Base-by-base conservation (phyloP, 2,113 vertebrate species). In the Hiodon alosoides region DNA sequence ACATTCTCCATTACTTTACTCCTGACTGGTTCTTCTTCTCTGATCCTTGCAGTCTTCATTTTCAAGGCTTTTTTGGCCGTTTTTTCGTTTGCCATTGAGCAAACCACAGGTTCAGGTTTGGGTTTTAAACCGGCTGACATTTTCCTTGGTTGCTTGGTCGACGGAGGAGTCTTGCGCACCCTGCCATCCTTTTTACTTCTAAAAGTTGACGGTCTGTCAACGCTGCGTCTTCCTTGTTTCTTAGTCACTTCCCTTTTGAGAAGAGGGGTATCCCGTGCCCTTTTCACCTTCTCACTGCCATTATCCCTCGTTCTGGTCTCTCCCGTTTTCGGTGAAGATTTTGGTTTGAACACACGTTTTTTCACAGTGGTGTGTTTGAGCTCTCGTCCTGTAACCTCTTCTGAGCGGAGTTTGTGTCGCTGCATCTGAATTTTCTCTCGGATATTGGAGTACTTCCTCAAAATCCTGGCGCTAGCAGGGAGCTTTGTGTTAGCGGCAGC, bases 381-480 rank as follows among this genome's bases (percentile, higher is more conserved):
- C 10, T 74, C 77, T 81, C 83, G 81, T 2, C 87, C 86, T 0
- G 81, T 81, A 70, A 86, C 85, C 53, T 89, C 86, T 10, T 85
- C 86, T 62, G 89, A 82, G 70, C 87, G 78, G 54, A 85, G 82
- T 16, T 84, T 71, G 5, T 88, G 91, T 7, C 94, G 93, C 78
- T 95, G 93, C 76, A 90, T 94, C 83, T 94, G 91, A 84, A 96
- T 90, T 78, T 96, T 98, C 81, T 92, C 96, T 81, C 94, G 85
- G 8, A 98, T 93, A 74, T 96, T 94, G 11, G 95, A 96, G 72
- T 97, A 98, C 77, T 99, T 99, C 59, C 94, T 90, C 72, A 98
- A 84, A 77, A 98, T 98, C 73, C 94, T 89, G 46, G 93, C 93
- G 78, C 94, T 95, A 13, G 93, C 91, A 74, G 95, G 94, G 0